Evolutionary conservation across 2,888 invertebrate species (phyloP).

Genomic region (Quadroppia sp.): DNA sequence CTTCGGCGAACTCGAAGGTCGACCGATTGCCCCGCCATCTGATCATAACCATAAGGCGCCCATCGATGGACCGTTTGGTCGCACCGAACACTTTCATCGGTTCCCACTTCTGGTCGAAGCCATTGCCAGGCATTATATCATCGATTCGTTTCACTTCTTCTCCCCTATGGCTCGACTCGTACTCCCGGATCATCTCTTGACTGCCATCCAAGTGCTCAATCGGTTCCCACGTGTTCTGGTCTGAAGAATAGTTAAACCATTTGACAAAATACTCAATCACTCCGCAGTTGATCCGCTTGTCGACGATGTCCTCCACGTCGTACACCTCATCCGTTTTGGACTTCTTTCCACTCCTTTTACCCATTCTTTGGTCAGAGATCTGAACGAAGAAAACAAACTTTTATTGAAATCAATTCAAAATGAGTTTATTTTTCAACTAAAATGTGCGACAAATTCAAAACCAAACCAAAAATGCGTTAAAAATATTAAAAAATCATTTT

Average conservation of each 20-base stretch:
- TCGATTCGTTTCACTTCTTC: not conserved
- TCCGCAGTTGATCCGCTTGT: not conserved
- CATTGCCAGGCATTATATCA: not conserved
- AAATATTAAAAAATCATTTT: no score
- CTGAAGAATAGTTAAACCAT: not conserved
- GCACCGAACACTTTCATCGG: conserved; percentile 13
- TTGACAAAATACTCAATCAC: conserved; percentile 16
- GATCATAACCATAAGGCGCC: conserved; percentile 15
- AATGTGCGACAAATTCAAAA: no score
- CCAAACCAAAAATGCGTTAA: no score
- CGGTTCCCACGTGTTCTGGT: conserved; percentile 28
- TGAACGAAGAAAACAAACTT: no score
- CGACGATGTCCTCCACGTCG: conserved; percentile 16
- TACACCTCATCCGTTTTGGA: not conserved
- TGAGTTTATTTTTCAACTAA: no score
- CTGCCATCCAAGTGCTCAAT: conserved; percentile 6
- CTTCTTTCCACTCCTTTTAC: not conserved
- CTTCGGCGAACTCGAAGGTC: not conserved
- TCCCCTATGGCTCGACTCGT: not conserved
- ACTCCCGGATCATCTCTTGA: not conserved
- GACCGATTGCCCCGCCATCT: not conserved
- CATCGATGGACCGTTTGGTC: not conserved
- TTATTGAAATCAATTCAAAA: no score
- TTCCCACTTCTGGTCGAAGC: not conserved
- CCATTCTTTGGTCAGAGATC: no score